Base-by-base conservation (phyloP, 2,888 invertebrate genomes). In the Rotaria macrura region DNA sequence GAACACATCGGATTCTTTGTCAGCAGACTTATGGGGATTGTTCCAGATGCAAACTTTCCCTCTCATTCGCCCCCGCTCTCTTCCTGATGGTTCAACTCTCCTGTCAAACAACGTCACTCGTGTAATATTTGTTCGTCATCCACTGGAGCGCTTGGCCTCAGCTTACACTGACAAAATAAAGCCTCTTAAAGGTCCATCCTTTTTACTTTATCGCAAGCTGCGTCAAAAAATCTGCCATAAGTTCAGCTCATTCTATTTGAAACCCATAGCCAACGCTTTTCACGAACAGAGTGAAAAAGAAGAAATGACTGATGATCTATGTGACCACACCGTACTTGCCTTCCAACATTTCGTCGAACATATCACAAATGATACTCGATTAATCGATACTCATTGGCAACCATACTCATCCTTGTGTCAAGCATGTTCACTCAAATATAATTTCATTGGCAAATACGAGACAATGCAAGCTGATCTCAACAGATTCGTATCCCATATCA, bases 111-210 rank as follows among this genome's bases (percentile, higher is more conserved):
- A 20, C 23, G 20, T 52, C 23, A 52, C 52, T 23, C 52, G 52
- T 23, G 94, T 96, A 90, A 92, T 96, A 85, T 94, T 96, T 88
- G 95, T 95, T 0, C 92, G 96, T 43, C 95, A 96, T 92, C 96
- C 96, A 0, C 94, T 96, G 90, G 96, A 96, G 89, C 93, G 96
- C 87, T 90, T 96, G 79, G 91, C 96, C 79, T 96, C 96, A 0
- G 96, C 96, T 0, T 97, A 94, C 90, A 93, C 95, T 87, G 96
- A 96, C 91, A 96, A 96, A 91, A 92, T 97, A 88, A 94, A 92
- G 87, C 91, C 91, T 88, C 89, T 91, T 9, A 89, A 90, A 7
- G 88, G 90, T 52, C 85, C 7, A n/a, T 14, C 25, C 12, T n/a
- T 86, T 14, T 92, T 92, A 88, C 93, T 92, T 89, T 92, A 92